Evolutionary conservation across 2,113 vertebrate species (phyloP), one percentile per base, ranked within the genome.

Genomic region (Holacanthus passer): DNA sequence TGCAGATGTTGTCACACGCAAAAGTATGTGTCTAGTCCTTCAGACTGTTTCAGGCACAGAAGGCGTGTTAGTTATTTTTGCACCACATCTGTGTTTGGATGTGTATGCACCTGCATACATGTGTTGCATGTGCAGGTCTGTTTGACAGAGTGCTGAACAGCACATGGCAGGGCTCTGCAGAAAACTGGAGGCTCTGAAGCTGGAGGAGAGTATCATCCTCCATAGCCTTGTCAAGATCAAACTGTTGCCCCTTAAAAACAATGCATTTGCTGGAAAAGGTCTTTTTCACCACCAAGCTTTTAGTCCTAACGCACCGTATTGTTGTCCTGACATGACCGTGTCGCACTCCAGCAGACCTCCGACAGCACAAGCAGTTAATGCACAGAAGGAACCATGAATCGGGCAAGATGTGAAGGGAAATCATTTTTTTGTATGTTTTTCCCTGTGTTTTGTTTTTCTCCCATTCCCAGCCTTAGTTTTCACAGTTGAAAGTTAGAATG

Each of bases 341-440:
- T 55, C 27, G 55, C 55, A 37, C 69, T 66, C 39, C 5, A 37
- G 0, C 73, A 66, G 10, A 76, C 65, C 8, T 52, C 56, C 50
- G 53, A 20, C 58, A 37, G 29, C 16, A 64, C 24, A 52, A 71
- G 73, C 60, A 13, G 32, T 56, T 71, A 71, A 48, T 59, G 35
- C 31, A 19, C 27, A n/a, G 20, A 10, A 16, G 16, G 39, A 62
- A 43, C 52, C 10, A 56, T 69, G 67, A 77, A 45, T 71, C 9
- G 10, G 27, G 9, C 41, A 19, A 76, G 62, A 58, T 10, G 9
- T 29, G 27, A 10, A 53, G 1, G 17, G 7, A 37, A 63, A n/a
- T 5, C 10, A 4, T 3, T 22, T 39, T 24, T 48, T 68, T 37
- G 1, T 24, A 27, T 9, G 13, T 45, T 56, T 56, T 27, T 50